phyloP scores from a whole-genome alignment of 2,113 vertebrate genomes.

The Stictonetta naevosa region DNA sequence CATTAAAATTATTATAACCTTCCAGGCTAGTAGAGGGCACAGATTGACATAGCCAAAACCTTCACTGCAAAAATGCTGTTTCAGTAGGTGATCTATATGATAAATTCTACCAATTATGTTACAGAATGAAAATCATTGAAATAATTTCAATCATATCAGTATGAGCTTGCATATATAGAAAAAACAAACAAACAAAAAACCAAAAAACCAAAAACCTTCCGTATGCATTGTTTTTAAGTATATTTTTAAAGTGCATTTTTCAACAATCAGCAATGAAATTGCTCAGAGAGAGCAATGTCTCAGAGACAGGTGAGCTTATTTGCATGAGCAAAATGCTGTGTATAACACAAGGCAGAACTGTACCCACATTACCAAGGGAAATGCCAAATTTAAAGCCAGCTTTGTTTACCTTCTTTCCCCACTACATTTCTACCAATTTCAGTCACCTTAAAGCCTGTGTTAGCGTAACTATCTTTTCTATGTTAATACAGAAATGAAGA shows the following conservation, averaged over 20 bases:
- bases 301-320: neutral
- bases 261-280: neutral
- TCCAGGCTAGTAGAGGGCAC: neutral
- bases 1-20: neutral
- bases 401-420: neutral
- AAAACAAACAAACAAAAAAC: neutral
- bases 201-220: too few species aligned
- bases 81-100: neutral
- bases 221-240: too few species aligned
- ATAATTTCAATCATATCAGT: neutral
- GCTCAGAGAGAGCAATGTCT: too few species aligned
- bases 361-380: neutral
- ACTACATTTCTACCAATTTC: neutral
- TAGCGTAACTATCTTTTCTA: neutral
- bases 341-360: neutral
- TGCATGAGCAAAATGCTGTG: neutral
- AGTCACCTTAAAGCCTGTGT: neutral
- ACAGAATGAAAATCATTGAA: neutral
- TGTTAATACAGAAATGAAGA: neutral
- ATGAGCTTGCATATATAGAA: neutral
- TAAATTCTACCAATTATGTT: neutral
- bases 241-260: neutral
- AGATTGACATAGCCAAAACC: neutral
- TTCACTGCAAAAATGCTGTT: neutral
- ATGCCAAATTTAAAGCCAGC: neutral